phyloP scores from a whole-genome alignment of 2,113 vertebrate genomes.

The Globicephala melas region DNA sequence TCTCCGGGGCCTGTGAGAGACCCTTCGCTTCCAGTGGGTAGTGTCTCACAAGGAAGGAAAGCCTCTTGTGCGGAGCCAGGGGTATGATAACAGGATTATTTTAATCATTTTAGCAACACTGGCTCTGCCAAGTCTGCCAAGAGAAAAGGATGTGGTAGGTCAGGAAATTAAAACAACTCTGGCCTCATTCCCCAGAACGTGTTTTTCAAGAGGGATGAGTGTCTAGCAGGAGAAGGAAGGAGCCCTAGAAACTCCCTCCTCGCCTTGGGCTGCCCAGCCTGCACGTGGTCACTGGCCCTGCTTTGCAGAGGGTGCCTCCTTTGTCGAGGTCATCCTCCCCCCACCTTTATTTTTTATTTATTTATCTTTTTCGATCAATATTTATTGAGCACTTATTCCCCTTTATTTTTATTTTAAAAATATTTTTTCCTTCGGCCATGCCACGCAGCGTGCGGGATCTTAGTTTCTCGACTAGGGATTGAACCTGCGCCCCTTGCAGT shows the following conservation, averaged over 20 bases:
- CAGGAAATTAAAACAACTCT: not conserved
- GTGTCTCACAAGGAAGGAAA: conserved; percentile 30
- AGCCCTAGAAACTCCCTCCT: not conserved
- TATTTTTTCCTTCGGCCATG: not conserved
- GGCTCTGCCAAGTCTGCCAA: not conserved
- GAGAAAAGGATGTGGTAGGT: not conserved
- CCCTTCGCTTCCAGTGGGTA: not conserved
- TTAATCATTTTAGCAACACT: not conserved
- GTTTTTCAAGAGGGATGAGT: conserved; percentile 30
- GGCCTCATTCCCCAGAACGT: not conserved
- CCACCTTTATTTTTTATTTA: not conserved
- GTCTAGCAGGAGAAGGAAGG: not conserved
- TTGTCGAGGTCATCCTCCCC: not conserved
- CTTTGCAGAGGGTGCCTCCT: not conserved
- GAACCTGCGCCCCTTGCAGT: not conserved
- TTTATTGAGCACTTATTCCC: no score
- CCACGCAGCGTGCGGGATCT: not conserved
- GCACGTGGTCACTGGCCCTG: accelerated
- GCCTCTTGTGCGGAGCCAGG: not conserved
- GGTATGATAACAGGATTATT: conserved; percentile 40
- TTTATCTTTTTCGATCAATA: not conserved
- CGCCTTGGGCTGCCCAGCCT: not conserved
- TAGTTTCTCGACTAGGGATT: not conserved
- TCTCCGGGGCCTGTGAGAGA: not conserved
- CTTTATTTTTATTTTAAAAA: not conserved